Evolutionary conservation across 2,888 invertebrate genomes (phyloP).

Genomic region (Cybosia mesomella): DNA sequence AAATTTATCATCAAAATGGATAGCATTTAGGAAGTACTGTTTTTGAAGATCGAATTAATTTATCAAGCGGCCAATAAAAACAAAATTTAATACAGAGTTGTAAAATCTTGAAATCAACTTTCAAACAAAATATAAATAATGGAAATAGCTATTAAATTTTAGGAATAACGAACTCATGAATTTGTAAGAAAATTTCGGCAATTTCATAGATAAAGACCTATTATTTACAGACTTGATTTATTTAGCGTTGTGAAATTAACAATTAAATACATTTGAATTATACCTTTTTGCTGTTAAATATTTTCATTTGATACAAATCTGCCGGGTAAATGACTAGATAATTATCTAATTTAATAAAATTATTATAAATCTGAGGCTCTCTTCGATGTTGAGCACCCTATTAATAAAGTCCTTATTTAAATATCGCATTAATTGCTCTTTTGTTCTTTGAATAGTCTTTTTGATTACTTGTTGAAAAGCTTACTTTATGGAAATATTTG

Average conservation of each 20-base stretch:
- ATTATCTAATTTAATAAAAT: conserved; percentile 13
- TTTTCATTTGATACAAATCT: conserved; percentile 2
- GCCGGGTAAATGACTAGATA: conserved; percentile 4
- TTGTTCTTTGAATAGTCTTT: conserved; percentile 11
- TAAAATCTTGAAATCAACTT: too few relatives aligned
- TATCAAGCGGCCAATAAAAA: too few relatives aligned
- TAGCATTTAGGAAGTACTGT: too few relatives aligned
- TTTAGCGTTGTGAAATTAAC: not conserved
- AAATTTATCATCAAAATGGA: too few relatives aligned
- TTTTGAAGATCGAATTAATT: too few relatives aligned
- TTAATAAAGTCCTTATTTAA: conserved; percentile 20
- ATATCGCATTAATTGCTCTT: conserved; percentile 19
- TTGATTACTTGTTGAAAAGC: not conserved
- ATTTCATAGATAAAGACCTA: too few relatives aligned
- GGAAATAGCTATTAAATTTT: too few relatives aligned
- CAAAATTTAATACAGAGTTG: too few relatives aligned
- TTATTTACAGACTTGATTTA: not conserved
- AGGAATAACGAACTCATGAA: too few relatives aligned
- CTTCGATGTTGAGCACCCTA: conserved; percentile 9
- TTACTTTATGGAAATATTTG: not conserved
- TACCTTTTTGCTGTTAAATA: not conserved
- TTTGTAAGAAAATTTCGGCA: too few relatives aligned
- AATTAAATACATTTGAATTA: not conserved
- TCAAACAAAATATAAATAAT: too few relatives aligned
- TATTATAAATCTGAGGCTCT: conserved; percentile 8